Conservation (phyloP, 2,797 vertebrate genomes). For the Echeneis naucrates region DNA sequence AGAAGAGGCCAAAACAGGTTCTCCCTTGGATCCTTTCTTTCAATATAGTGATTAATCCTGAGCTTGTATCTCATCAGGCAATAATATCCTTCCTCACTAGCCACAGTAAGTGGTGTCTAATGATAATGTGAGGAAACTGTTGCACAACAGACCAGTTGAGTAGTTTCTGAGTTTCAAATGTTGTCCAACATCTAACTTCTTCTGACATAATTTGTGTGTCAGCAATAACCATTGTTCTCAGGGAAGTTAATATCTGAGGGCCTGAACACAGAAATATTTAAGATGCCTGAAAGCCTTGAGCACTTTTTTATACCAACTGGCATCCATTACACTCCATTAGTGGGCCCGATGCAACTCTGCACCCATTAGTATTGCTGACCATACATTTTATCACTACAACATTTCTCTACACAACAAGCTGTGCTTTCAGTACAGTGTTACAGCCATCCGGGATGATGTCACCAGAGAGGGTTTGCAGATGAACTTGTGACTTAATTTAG, state of each 20-base stretch:
- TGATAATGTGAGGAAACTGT: constrained; percentile 23
- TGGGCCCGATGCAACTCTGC: constrained; percentile 51
- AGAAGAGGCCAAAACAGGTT: constrained; percentile 24
- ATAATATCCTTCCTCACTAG: neutral
- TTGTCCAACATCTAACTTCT: too few relatives aligned
- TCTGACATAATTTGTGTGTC: constrained; percentile 36
- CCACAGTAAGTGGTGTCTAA: constrained; percentile 11
- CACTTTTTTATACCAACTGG: constrained; percentile 53
- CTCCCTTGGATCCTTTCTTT: constrained; percentile 8
- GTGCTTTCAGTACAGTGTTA: constrained; percentile 45
- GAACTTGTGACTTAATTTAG: constrained; percentile 5
- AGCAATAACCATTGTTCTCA: constrained; percentile 31
- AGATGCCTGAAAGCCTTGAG: constrained; percentile 52
- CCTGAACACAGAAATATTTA: constrained; percentile 46
- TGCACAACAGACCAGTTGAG: constrained; percentile 9
- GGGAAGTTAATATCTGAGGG: constrained; percentile 37
- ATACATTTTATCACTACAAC: constrained; percentile 52
- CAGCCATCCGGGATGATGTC: constrained; percentile 12
- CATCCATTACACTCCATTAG: constrained; percentile 80
- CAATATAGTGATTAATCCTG: constrained; percentile 8
- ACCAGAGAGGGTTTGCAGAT: constrained; percentile 4
- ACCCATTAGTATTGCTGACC: constrained; percentile 72
- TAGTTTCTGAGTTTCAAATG: constrained; percentile 11
- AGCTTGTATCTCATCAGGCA: neutral
- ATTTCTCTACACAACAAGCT: constrained; percentile 56